These are phyloP conservation scores for Periophthalmus magnuspinnatus DNA, from an alignment of 2,797 vertebrate genomes.

Conservation along the genomic window DNA sequence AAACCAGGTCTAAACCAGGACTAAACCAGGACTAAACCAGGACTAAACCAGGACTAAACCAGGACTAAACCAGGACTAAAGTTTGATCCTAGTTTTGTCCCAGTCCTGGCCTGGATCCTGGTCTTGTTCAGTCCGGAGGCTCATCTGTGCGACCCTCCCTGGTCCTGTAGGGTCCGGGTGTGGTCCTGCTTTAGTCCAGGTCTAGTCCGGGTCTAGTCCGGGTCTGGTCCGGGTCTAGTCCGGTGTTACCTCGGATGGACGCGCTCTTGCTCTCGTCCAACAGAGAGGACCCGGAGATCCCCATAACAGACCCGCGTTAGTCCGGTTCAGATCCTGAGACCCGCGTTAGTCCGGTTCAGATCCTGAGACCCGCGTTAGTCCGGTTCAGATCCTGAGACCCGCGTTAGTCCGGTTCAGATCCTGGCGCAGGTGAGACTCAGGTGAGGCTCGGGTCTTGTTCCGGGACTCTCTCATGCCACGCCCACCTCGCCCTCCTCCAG, in stretches of 20 bases:
- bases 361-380: conserved; percentile 3
- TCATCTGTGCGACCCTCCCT: no score
- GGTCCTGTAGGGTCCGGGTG: not conserved
- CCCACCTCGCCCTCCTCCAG: not conserved
- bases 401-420: no score
- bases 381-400: not conserved
- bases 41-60: not conserved
- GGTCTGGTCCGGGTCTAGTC: not conserved
- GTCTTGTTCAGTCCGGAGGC: no score
- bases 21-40: not conserved
- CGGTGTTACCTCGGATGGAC: conserved; percentile 82
- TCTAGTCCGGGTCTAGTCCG: not conserved
- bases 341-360: not conserved
- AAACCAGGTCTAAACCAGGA: not conserved
- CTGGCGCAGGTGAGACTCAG: conserved; percentile 6
- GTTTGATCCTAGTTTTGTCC: no score
- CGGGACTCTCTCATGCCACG: not conserved
- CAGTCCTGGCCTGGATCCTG: no score
- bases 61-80: no score
- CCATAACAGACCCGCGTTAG: conserved; percentile 70
- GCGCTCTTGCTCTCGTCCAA: conserved; percentile 83
- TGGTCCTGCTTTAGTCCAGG: not conserved
- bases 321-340: not conserved
- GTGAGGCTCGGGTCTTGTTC: not conserved
- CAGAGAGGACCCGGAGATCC: conserved; percentile 80